A percentile compares a stretch with the other conserved stretches of the same genome.
Evolutionary conservation across 2,113 vertebrate species (phyloP).

Genomic region (Dermatemys mawii): DNA sequence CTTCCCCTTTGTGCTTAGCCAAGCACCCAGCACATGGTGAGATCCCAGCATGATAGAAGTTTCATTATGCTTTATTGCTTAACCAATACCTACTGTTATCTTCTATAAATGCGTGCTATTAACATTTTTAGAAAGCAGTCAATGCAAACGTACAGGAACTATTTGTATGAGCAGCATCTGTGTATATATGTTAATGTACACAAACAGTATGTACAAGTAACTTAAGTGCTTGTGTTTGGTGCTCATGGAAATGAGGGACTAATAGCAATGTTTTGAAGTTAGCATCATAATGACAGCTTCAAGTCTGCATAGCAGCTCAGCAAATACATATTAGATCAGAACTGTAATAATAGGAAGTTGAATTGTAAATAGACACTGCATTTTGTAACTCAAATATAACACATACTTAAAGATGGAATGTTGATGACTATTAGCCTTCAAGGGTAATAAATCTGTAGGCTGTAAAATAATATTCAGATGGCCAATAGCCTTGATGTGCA

Average conservation of each 20-base stretch:
- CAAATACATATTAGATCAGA: slow-evolving; percentile 7
- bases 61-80: neutral
- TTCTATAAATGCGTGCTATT: neutral
- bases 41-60: slow-evolving; percentile 38
- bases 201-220: neutral
- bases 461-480: neutral
- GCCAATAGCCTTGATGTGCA: neutral
- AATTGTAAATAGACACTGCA: neutral
- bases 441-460: neutral
- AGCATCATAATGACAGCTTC: neutral
- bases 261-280: neutral
- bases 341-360: neutral
- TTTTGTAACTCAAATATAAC: neutral
- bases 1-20: slow-evolving; percentile 45
- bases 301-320: neutral
- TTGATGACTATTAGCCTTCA: neutral
- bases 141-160: neutral
- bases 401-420: neutral
- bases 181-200: neutral
- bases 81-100: neutral
- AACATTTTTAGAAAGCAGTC: neutral
- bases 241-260: slow-evolving; percentile 7
- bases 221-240: neutral
- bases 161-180: neutral
- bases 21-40: slow-evolving; percentile 41